Evolutionary conservation across 2,888 invertebrate species (phyloP).

Genomic region (Oligia latruncula): DNA sequence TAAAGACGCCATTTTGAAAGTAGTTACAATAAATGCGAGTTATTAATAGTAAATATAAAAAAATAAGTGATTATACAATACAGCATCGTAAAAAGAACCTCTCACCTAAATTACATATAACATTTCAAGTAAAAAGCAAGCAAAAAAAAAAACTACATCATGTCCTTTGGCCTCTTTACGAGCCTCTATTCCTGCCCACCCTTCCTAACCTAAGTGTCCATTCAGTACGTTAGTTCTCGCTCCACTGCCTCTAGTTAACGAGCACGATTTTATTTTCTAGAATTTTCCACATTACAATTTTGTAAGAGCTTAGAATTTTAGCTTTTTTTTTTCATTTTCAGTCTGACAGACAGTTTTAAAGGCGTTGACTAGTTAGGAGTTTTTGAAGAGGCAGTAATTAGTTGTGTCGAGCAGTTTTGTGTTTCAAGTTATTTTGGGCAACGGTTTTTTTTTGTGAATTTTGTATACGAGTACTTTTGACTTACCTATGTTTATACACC

Average conservation of each 20-base stretch:
- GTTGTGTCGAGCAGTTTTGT: not conserved
- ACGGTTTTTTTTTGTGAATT: not conserved
- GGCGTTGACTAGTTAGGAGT: constrained; percentile 1
- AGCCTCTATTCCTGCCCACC: constrained; percentile 17
- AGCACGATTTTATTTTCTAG: constrained; percentile 78
- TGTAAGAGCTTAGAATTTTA: constrained; percentile 31
- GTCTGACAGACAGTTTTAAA: constrained; percentile 24
- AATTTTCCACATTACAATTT: constrained; percentile 64
- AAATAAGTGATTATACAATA: not conserved
- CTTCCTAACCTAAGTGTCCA: constrained; percentile 70
- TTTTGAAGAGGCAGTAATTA: constrained; percentile 22
- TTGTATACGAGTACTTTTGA: not conserved
- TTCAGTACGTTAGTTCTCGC: constrained; percentile 78
- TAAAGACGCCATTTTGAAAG: not conserved
- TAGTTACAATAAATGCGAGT: not conserved
- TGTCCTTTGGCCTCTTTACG: constrained; percentile 39
- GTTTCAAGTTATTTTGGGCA: not conserved
- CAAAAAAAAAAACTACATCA: not conserved
- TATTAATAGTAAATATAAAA: not conserved
- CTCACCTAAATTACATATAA: not conserved
- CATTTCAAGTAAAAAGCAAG: not conserved
- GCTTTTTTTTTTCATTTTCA: constrained; percentile 20
- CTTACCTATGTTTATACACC: not conserved
- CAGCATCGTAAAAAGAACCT: not conserved
- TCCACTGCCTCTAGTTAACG: constrained; percentile 84